Base-by-base conservation (phyloP, 2,888 invertebrate species). In the Lamellibrachia columna region DNA sequence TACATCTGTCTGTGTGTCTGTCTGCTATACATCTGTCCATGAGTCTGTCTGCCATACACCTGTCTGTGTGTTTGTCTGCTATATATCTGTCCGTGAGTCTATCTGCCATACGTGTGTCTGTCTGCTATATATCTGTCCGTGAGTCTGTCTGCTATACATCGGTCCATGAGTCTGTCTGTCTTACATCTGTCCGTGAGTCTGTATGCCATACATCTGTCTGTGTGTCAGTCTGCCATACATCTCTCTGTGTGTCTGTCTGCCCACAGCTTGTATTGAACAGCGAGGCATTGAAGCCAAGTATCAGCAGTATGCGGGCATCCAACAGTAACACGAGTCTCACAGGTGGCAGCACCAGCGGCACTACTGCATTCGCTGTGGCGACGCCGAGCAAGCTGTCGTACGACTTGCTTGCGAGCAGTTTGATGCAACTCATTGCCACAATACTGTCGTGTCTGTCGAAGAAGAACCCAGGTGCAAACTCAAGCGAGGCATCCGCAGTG, bases 371-470 rank as follows among this genome's bases (percentile, higher is more conserved):
- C 75, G 75, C 75, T 22, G 75, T 75, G 22, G 75, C 75, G 22
- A 75, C 75, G 4, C 75, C 95, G 15, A 90, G 91, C 90, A 93
- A 95, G 90, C 95, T 96, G 91, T 96, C 97, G 2, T 95, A 95
- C 91, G 97, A 97, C 94, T 94, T 95, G n/a, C 95, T 96, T 58
- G 96, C 96, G 58, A 94, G 95, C 92, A 95, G 95, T 92, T 94
- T 96, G 7, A 94, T 96, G 94, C 95, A 96, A 92, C 93, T 96
- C 28, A 93, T 96, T 90, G 94, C 95, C 91, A 94, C 95, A 6
- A 95, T 96, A 22, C 94, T 96, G 75, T 94, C 95, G 15, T 95
- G 96, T 92, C 94, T 96, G 60, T 95, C 96, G 60, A 96, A 95
- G 94, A 94, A 95, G 94, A 96, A 95, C 94, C 96, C 96, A 0